Percentiles rank a stretch among this genome's conserved stretches.
Evolutionary conservation across 2,888 invertebrate genomes (phyloP).

Genomic region (Endomychus coccineus): DNA sequence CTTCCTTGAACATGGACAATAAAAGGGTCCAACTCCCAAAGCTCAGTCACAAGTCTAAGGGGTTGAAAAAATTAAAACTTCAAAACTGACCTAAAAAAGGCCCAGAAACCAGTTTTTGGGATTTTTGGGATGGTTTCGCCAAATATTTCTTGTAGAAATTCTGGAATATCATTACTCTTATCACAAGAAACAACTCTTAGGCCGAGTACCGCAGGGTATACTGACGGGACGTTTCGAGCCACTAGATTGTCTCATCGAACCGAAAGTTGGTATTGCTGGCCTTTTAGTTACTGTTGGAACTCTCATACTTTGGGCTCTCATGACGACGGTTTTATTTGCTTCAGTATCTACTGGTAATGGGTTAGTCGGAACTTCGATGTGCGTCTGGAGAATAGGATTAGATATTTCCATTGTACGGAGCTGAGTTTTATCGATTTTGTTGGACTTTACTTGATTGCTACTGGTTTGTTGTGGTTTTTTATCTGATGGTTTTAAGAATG

Average conservation of each 20-base stretch:
- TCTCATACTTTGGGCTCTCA: constrained; percentile 78
- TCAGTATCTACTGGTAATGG: constrained; percentile 56
- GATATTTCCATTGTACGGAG: constrained; percentile 75
- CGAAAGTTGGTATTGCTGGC: constrained; percentile 66
- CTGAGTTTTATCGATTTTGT: constrained; percentile 63
- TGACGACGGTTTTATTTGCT: constrained; percentile 54
- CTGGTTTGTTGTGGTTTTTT: constrained; percentile 50
- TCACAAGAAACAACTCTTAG: too few species aligned
- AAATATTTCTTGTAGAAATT: too few species aligned
- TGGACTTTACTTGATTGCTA: constrained; percentile 52
- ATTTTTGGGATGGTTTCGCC: too few species aligned
- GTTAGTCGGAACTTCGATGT: constrained; percentile 54
- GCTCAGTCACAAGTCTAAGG: too few species aligned
- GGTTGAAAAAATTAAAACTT: too few species aligned
- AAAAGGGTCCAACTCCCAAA: too few species aligned
- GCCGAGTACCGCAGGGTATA: constrained; percentile 58
- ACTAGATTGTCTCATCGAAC: constrained; percentile 71
- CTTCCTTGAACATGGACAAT: too few species aligned
- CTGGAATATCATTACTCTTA: too few species aligned
- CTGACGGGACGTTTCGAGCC: constrained; percentile 65
- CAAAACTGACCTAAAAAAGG: too few species aligned
- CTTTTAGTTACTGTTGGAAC: constrained; percentile 42
- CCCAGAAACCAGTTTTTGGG: too few species aligned
- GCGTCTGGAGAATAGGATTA: constrained; percentile 67
- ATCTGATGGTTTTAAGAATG: constrained; percentile 60